These are phyloP conservation scores for Thaumetopoea pityocampa DNA, from an alignment of 1,140 invertebrate genomes.

Conservation along the genomic window DNA sequence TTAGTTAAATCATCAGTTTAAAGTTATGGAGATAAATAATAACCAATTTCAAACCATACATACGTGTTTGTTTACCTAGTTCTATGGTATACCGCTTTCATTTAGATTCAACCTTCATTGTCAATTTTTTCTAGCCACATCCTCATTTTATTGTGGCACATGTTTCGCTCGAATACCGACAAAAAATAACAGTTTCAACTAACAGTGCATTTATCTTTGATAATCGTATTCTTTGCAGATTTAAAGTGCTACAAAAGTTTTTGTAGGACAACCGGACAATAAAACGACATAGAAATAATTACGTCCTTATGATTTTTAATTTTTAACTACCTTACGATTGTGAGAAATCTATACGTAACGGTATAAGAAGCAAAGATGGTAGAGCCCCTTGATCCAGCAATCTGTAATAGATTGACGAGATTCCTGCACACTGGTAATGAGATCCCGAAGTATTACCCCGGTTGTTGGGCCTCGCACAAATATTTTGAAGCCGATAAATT, in stretches of 20 bases:
- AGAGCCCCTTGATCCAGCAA: constrained; percentile 35
- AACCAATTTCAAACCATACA: background rate
- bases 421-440: constrained; percentile 77
- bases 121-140: constrained; percentile 72
- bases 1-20: too few species aligned
- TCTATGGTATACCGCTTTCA: background rate
- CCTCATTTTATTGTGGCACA: constrained; percentile 66
- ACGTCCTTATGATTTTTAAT: too few species aligned
- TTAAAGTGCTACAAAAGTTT: constrained; percentile 5
- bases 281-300: constrained; percentile 6
- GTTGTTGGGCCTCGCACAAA: constrained; percentile 74
- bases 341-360: background rate
- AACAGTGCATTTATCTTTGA: constrained; percentile 41
- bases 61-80: background rate
- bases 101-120: constrained; percentile 44
- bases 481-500: constrained; percentile 71
- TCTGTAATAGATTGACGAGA: constrained; percentile 58
- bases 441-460: constrained; percentile 75
- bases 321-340: too few species aligned
- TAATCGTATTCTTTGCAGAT: constrained; percentile 32
- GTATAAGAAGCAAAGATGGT: constrained; percentile 12
- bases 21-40: background rate
- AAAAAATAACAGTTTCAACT: constrained; percentile 50
- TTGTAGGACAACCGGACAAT: constrained; percentile 11
- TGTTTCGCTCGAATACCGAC: constrained; percentile 62